phyloP scores from a whole-genome alignment of 2,797 vertebrate species.

The Clarias platycephalus region DNA sequence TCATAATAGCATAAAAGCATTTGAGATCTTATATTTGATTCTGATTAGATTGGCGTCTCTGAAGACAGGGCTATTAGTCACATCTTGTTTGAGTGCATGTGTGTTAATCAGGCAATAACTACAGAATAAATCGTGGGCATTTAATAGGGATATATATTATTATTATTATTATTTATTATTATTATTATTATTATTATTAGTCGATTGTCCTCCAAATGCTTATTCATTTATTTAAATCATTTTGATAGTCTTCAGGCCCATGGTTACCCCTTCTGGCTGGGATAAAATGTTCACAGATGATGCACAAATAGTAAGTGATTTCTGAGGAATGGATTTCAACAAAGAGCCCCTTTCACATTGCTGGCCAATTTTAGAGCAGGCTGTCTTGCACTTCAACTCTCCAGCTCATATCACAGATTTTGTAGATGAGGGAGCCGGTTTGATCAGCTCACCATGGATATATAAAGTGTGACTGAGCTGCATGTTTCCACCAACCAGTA shows the following conservation, averaged over 20 bases:
- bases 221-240: not conserved
- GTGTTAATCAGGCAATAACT: constrained; percentile 14
- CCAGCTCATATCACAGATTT: not conserved
- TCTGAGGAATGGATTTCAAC: not conserved
- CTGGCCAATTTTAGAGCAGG: not conserved
- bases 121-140: constrained; percentile 11
- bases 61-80: constrained; percentile 20
- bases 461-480: not conserved
- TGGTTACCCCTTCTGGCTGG: not conserved
- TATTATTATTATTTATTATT: too few relatives aligned
- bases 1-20: constrained; percentile 1
- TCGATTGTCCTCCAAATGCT: not conserved
- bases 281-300: not conserved
- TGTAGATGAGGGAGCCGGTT: not conserved
- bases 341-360: not conserved
- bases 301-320: not conserved
- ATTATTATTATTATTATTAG: not conserved
- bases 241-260: not conserved
- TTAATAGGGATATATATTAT: not conserved
- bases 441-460: not conserved
- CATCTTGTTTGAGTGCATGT: constrained; percentile 19
- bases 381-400: not conserved
- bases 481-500: not conserved
- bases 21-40: not conserved
- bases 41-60: not conserved